Conservation (phyloP, 2,113 vertebrate genomes). For the Cacatua alba region DNA sequence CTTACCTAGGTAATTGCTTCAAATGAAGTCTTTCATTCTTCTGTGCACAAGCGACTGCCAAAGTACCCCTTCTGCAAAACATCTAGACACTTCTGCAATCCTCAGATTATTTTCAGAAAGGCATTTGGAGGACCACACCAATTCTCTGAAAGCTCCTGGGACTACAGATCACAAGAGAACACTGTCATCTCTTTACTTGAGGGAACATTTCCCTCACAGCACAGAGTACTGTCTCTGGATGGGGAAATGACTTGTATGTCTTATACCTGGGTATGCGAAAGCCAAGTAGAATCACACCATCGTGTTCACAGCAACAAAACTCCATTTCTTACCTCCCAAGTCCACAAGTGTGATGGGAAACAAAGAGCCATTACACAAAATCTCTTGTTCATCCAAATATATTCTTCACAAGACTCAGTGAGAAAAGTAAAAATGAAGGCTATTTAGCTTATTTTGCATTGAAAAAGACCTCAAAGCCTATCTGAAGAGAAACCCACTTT, state of each 20-base stretch:
- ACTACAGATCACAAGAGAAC: neutral
- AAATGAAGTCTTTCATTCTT: neutral
- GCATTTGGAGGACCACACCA: neutral
- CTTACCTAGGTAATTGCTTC: neutral
- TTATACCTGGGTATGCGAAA: neutral
- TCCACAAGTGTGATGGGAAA: neutral
- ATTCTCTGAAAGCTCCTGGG: neutral
- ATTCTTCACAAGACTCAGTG: neutral
- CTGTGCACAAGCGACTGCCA: neutral
- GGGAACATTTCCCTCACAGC: neutral
- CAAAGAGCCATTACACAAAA: neutral
- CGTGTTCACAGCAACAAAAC: neutral
- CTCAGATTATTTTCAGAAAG: neutral
- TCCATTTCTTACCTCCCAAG: neutral
- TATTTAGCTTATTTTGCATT: neutral
- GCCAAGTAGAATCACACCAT: neutral
- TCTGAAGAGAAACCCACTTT: neutral
- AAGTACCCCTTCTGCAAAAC: neutral
- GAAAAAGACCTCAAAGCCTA: neutral
- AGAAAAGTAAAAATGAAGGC: neutral
- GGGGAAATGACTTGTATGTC: accelerated
- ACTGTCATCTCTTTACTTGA: neutral
- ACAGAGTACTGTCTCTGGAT: neutral
- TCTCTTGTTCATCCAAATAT: neutral
- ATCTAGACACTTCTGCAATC: neutral